These are phyloP conservation scores for Graphium colonna DNA, from an alignment of 2,888 invertebrate genomes.

Conservation along the genomic window DNA sequence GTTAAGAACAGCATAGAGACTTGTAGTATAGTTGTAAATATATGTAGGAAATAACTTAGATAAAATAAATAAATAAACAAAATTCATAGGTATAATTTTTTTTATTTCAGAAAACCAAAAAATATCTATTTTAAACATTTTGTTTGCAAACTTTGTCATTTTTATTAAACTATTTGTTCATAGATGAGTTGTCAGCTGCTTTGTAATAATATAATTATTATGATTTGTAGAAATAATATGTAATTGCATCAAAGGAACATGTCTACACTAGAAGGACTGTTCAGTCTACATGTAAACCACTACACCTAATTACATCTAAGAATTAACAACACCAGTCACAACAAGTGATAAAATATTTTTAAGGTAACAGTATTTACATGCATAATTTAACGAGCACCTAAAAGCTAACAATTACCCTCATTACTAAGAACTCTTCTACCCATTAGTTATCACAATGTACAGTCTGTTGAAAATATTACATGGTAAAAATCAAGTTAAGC, in stretches of 20 bases:
- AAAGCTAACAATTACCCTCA: slow-evolving; percentile 16
- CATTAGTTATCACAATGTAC: slow-evolving; percentile 23
- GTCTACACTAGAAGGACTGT: background rate
- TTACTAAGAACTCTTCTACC: slow-evolving; percentile 5
- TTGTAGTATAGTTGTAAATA: slow-evolving; percentile 26
- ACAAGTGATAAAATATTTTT: slow-evolving; percentile 28
- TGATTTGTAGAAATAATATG: background rate
- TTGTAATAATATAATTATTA: background rate
- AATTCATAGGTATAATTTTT: slow-evolving; percentile 5
- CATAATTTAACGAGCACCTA: slow-evolving; percentile 22
- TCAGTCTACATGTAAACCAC: slow-evolving; percentile 21
- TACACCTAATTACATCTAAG: slow-evolving; percentile 16
- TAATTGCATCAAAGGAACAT: background rate
- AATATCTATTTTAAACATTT: background rate
- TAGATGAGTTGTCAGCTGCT: background rate
- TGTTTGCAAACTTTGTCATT: background rate
- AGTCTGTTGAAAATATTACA: slow-evolving; percentile 19
- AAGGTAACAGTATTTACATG: slow-evolving; percentile 26
- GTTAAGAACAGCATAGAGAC: slow-evolving; percentile 84
- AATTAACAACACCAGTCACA: slow-evolving; percentile 28
- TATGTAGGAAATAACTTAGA: slow-evolving; percentile 23
- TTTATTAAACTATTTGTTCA: background rate
- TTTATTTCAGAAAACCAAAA: slow-evolving; percentile 5
- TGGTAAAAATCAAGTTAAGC: slow-evolving; percentile 7
- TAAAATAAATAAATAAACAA: slow-evolving; percentile 17